Percentiles rank a stretch among this genome's conserved stretches.
Conservation (phyloP, 2,888 invertebrate species). For the Xylota segnis region DNA sequence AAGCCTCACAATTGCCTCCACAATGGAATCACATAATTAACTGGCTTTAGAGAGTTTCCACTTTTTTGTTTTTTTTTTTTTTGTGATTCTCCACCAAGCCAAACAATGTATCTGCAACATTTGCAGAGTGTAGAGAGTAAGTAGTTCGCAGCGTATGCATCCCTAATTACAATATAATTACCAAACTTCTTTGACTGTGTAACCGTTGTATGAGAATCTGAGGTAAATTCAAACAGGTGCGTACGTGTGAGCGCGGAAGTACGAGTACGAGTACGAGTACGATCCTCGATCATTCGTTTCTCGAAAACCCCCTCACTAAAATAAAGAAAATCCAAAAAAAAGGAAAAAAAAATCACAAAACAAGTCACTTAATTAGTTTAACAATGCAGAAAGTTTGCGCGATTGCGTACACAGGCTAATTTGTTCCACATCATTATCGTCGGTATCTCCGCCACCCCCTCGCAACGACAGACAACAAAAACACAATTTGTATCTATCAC, state of each 20-base stretch:
- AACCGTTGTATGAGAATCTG: conserved; percentile 42
- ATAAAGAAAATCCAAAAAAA: conserved; percentile 30
- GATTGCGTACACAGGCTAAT: conserved; percentile 60
- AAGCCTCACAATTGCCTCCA: conserved; percentile 65
- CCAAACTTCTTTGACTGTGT: conserved; percentile 80
- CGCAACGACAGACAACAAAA: not conserved
- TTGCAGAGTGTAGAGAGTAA: conserved; percentile 52
- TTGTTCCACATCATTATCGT: conserved; percentile 69
- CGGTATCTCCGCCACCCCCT: conserved; percentile 7
- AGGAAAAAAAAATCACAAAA: conserved; percentile 61
- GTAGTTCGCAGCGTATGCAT: conserved; percentile 79
- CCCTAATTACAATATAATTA: conserved; percentile 85
- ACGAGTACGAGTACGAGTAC: too few relatives aligned
- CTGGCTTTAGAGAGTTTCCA: conserved; percentile 70
- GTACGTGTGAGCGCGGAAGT: conserved; percentile 62
- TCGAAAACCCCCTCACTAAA: conserved; percentile 37
- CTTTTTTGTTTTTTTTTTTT: conserved; percentile 24
- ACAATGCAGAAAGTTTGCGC: conserved; percentile 79
- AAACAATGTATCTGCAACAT: conserved; percentile 63
- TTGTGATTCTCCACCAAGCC: conserved; percentile 30
- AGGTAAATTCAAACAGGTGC: conserved; percentile 62
- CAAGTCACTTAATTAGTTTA: conserved; percentile 82
- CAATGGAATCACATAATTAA: conserved; percentile 76
- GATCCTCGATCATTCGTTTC: conserved; percentile 27
- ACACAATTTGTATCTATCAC: conserved; percentile 46